phyloP scores from a whole-genome alignment of 2,797 vertebrate genomes.

The Clarias platycephalus region DNA sequence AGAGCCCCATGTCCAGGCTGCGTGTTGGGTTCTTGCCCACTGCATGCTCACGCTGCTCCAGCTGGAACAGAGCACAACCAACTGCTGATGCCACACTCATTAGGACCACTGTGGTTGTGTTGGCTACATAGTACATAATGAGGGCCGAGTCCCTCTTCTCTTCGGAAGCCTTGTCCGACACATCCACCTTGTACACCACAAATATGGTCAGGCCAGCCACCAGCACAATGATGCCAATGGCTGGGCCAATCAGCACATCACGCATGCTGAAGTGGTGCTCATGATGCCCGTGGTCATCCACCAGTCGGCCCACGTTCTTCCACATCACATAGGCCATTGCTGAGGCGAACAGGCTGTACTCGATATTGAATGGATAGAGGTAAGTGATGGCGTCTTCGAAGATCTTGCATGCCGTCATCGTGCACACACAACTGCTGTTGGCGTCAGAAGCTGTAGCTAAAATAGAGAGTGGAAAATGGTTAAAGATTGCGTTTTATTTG shows the following conservation, averaged over 20 bases:
- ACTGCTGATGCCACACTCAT: conserved; percentile 80
- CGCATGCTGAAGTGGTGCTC: conserved; percentile 70
- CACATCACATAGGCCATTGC: conserved; percentile 95
- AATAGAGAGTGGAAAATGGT: not conserved
- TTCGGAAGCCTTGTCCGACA: conserved; percentile 56
- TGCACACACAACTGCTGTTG: conserved; percentile 72
- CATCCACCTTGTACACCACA: conserved; percentile 86
- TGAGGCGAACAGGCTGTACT: conserved; percentile 95
- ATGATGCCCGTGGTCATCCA: conserved; percentile 72
- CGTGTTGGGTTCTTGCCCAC: conserved; percentile 90
- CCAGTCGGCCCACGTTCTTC: conserved; percentile 89
- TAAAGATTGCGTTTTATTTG: not conserved
- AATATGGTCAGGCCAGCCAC: conserved; percentile 84
- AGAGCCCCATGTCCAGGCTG: conserved; percentile 86
- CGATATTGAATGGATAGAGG: conserved; percentile 95
- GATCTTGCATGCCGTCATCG: conserved; percentile 73
- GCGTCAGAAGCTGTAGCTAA: conserved; percentile 61
- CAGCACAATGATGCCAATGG: conserved; percentile 69
- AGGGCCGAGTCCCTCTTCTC: conserved; percentile 67
- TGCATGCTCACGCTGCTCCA: conserved; percentile 84
- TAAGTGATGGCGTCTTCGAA: conserved; percentile 89
- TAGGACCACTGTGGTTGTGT: conserved; percentile 79
- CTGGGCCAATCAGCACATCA: conserved; percentile 75
- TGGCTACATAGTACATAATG: conserved; percentile 84
- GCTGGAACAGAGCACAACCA: conserved; percentile 79